These are phyloP conservation scores for Spea hammondii DNA, from an alignment of 2,797 vertebrate species.

Conservation along the genomic window DNA sequence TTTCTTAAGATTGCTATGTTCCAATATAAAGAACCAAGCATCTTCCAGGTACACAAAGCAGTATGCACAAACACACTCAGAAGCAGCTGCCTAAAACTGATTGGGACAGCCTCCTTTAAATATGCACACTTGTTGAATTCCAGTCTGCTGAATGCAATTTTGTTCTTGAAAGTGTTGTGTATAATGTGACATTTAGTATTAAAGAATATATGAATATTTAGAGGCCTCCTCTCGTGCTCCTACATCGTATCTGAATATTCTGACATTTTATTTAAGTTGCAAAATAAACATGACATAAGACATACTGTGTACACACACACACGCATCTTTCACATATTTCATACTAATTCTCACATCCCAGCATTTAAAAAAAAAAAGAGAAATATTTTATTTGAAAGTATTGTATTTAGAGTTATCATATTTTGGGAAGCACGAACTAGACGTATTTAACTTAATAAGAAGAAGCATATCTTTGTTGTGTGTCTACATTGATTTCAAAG, in stretches of 20 bases:
- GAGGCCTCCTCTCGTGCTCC: neutral
- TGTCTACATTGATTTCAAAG: constrained; percentile 66
- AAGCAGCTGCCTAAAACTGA: neutral
- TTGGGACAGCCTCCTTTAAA: neutral
- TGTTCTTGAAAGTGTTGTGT: constrained; percentile 3
- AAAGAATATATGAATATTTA: neutral
- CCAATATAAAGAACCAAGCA: neutral
- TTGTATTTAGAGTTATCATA: too few relatives aligned
- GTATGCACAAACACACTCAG: neutral
- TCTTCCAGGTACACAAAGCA: constrained; percentile 1
- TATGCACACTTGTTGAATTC: constrained; percentile 1
- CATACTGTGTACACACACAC: too few relatives aligned
- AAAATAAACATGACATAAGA: too few relatives aligned
- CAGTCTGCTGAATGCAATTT: neutral
- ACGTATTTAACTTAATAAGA: constrained; percentile 39
- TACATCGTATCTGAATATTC: neutral
- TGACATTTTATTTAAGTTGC: too few relatives aligned
- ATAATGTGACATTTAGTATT: constrained; percentile 7
- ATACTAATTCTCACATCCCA: too few relatives aligned
- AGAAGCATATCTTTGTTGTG: constrained; percentile 30
- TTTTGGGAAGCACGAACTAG: too few relatives aligned
- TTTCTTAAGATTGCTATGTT: neutral
- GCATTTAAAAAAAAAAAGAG: too few relatives aligned
- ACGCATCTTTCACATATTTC: too few relatives aligned
- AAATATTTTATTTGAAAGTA: too few relatives aligned